These are phyloP conservation scores for Phymanthus crucifer DNA, from an alignment of 92 coral and sea anemone genomes.

Conservation along the genomic window DNA sequence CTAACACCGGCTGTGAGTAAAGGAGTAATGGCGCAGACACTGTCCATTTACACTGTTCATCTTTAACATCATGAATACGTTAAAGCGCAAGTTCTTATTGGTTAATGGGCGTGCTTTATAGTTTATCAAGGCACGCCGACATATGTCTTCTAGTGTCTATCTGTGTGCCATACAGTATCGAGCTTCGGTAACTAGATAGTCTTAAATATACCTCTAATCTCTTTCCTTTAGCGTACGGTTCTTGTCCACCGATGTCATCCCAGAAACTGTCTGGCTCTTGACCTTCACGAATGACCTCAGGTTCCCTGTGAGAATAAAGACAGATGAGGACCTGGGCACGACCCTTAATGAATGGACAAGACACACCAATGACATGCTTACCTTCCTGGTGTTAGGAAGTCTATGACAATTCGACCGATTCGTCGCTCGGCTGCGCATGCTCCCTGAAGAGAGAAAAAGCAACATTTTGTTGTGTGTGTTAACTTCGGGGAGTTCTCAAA, in stretches of 20 bases:
- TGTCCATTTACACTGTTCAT: too few species aligned
- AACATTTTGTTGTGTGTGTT: too few species aligned
- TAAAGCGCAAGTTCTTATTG: too few species aligned
- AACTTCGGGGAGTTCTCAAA: too few species aligned
- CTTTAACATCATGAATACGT: too few species aligned
- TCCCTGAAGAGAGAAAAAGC: conserved; percentile 42
- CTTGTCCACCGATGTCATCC: conserved; percentile 81
- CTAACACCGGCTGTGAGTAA: too few species aligned
- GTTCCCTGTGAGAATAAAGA: conserved; percentile 52
- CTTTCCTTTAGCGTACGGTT: conserved; percentile 80
- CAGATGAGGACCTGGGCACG: background rate
- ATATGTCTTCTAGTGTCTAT: background rate
- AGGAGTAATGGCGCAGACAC: too few species aligned
- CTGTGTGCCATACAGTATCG: background rate
- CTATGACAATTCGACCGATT: conserved; percentile 66
- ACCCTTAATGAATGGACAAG: background rate
- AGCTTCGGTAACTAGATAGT: background rate
- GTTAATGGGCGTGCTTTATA: background rate
- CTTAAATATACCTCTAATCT: conserved; percentile 53
- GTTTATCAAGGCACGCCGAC: too few species aligned
- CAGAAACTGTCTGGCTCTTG: conserved; percentile 72
- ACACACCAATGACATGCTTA: conserved; percentile 4
- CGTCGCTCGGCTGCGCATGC: conserved; percentile 86
- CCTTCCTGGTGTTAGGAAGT: conserved; percentile 83
- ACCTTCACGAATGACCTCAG: conserved; percentile 63